A percentile compares a stretch with the other conserved stretches of the same genome.
These are phyloP conservation scores for Phylloscopus whistleri DNA, from an alignment of 2,113 vertebrate genomes.

Conservation along the genomic window DNA sequence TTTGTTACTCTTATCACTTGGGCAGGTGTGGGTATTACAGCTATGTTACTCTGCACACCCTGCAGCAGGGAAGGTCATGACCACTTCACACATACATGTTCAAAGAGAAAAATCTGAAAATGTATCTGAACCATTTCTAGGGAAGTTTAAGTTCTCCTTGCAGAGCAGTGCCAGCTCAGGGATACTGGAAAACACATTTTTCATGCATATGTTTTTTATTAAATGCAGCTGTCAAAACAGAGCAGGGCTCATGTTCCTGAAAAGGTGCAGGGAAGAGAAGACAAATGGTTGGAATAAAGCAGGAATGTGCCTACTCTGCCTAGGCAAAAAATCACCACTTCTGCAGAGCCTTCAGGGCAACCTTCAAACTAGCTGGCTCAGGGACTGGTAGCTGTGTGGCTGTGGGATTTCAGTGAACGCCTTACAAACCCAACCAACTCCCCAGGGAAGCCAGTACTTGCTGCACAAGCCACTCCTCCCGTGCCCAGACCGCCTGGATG, in stretches of 20 bases:
- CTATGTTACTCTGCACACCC: not conserved
- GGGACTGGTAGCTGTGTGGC: not conserved
- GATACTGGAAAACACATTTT: constrained; percentile 34
- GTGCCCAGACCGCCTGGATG: accelerated
- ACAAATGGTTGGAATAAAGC: constrained; percentile 18
- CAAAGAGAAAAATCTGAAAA: not conserved
- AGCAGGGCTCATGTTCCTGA: constrained; percentile 1
- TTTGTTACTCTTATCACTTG: not conserved
- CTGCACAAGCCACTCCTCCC: not conserved
- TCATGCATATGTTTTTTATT: constrained; percentile 36
- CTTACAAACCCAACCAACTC: not conserved
- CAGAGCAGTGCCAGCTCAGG: not conserved
- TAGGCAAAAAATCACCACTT: not conserved
- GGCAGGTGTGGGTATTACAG: not conserved
- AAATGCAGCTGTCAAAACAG: constrained; percentile 45
- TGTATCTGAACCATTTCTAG: not conserved
- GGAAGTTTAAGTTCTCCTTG: not conserved
- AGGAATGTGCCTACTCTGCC: not conserved
- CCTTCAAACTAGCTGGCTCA: not conserved
- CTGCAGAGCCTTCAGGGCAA: not conserved
- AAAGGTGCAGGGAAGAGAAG: constrained; percentile 33
- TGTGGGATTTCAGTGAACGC: not conserved
- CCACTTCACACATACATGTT: not conserved
- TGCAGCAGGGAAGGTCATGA: not conserved
- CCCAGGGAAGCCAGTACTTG: not conserved